Base-by-base conservation (phyloP, 2,888 invertebrate genomes). In the Chloromyia formosa region DNA sequence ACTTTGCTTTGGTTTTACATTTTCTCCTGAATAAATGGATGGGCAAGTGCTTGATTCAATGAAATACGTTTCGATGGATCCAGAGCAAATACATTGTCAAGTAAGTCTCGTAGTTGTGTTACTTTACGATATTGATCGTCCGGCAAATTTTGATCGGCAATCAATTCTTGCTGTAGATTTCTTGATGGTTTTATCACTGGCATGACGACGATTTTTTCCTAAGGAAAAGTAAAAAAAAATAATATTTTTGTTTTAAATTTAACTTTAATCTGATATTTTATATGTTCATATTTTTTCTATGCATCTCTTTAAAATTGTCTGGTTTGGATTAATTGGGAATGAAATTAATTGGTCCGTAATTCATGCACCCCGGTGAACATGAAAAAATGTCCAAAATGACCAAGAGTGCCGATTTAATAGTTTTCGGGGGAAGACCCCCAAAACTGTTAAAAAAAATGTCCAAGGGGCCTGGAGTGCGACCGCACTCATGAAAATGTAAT, bases 171-270 rank as follows among this genome's bases (percentile, higher is more conserved):
- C 80, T 93, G 92, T 75, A 99, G 87, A 83, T 97, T 97, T 42
- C 97, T 89, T 1, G 90, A 89, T 12, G 94, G 90, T 81, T 94
- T 94, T 77, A 99, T 92, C 68, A 94, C 94, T 58, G 97, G 91
- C 90, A 98, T 93, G 60, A 96, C 92, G n/a, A 97, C 96, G 68
- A 97, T 89, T 87, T 99, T 99, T 84, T 98, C 98, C 98, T 98
- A 77, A 66, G 75, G 66, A 73, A 68, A 60, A 53, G 58, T 22
- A 71, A 54, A 10, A 69, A 77, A 45, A 75, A 42, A 42, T 16
- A 69, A 22, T 68, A 18, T 18, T 54, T 68, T 49, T 73, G 42
- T 49, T 73, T 49, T 35, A 62, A 49, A 12, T 2, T 18, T 54
- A n/a, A n/a, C n/a, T n/a, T n/a, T n/a, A n/a, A n/a, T n/a, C n/a